A percentile compares a stretch with the other conserved stretches of the same genome.
Conservation (phyloP, 2,113 vertebrate species). For the Silurus glanis region DNA sequence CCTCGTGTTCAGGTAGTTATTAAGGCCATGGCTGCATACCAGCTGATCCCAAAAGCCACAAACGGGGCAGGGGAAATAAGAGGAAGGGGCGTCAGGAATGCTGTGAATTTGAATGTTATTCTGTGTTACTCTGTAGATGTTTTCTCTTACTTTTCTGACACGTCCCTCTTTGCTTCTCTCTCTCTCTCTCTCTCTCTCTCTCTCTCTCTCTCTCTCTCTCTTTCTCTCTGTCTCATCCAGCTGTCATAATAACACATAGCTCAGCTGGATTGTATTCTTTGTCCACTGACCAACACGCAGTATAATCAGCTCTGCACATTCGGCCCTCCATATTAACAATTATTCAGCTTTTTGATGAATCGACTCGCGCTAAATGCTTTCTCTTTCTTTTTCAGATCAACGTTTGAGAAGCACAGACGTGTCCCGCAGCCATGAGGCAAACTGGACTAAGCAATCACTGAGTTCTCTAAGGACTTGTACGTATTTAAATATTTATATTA, state of each 20-base stretch:
- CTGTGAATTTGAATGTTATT: conserved; percentile 18
- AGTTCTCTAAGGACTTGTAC: background rate
- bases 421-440: background rate
- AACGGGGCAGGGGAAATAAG: background rate
- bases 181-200: background rate
- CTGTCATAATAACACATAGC: conserved; percentile 27
- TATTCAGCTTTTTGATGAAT: background rate
- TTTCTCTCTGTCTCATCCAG: conserved; percentile 5
- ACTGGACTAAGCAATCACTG: background rate
- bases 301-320: background rate
- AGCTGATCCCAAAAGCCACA: conserved; percentile 26
- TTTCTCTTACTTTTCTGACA: conserved; percentile 5
- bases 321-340: background rate
- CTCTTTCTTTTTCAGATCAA: background rate
- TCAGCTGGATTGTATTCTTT: background rate
- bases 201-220: background rate
- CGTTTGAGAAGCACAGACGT: background rate
- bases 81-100: conserved; percentile 5
- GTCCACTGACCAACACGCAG: background rate
- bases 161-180: background rate
- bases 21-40: conserved; percentile 18
- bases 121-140: background rate
- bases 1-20: conserved; percentile 8
- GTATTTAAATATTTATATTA: background rate
- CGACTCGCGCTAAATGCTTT: background rate